phyloP scores from a whole-genome alignment of 37 sponge, comb jelly and placozoan species.

The Agelas oroides region DNA sequence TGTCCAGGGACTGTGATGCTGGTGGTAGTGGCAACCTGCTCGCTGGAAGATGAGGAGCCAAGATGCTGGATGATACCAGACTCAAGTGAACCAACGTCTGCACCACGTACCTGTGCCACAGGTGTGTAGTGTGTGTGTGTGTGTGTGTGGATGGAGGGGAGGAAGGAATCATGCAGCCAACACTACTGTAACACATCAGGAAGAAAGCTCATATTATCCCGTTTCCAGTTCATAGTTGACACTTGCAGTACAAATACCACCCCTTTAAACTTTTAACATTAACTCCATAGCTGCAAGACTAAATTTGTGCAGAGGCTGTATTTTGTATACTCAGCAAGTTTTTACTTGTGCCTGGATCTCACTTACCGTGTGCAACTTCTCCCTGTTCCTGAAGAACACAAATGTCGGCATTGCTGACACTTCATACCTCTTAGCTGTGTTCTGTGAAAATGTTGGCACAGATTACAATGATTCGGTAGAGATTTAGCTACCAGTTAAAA shows the following conservation, averaged over 20 bases:
- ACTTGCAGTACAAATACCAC: too few relatives aligned
- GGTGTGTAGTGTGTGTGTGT: too few relatives aligned
- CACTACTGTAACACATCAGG: too few relatives aligned
- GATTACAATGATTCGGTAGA: neutral
- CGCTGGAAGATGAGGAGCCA: neutral
- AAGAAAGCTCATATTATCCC: too few relatives aligned
- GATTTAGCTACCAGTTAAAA: too few relatives aligned
- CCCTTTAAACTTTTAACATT: too few relatives aligned
- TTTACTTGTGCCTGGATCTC: neutral
- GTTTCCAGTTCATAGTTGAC: too few relatives aligned
- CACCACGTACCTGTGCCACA: slow-evolving; percentile 54
- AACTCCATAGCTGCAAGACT: too few relatives aligned
- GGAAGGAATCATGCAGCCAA: neutral
- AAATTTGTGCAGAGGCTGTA: too few relatives aligned
- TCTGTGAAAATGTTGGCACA: slow-evolving; percentile 43
- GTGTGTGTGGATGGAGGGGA: neutral
- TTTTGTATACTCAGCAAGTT: too few relatives aligned
- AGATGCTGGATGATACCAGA: slow-evolving; percentile 68
- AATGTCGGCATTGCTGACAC: slow-evolving; percentile 77
- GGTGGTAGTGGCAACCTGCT: neutral
- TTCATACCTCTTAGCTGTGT: slow-evolving; percentile 66
- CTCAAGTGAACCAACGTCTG: slow-evolving; percentile 63
- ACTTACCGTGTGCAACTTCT: slow-evolving; percentile 40
- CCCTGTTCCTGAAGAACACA: slow-evolving; percentile 65
- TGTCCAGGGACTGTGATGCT: slow-evolving; percentile 51